These are phyloP conservation scores for Parnassius smintheus DNA, from an alignment of 2,888 invertebrate genomes.

Conservation along the genomic window DNA sequence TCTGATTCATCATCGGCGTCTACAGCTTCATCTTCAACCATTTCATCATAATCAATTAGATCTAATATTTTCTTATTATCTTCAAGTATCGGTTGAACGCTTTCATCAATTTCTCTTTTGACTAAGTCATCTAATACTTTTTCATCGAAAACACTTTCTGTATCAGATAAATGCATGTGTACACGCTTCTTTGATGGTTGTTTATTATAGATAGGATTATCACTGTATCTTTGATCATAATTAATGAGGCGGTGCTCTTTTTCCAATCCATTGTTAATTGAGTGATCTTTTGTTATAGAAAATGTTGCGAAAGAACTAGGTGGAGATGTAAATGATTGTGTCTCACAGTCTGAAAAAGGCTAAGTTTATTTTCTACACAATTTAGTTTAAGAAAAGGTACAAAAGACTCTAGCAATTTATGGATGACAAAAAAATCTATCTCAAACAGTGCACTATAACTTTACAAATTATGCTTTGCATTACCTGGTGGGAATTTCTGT, in stretches of 20 bases:
- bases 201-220: constrained; percentile 30
- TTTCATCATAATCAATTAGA: neutral
- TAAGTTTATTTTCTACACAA: too few relatives aligned
- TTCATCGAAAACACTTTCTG: neutral
- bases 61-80: neutral
- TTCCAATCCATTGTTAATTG: neutral
- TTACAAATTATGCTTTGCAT: too few relatives aligned
- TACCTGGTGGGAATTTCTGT: too few relatives aligned
- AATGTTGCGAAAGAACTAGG: constrained; percentile 49
- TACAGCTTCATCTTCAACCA: constrained; percentile 3
- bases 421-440: too few relatives aligned
- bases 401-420: too few relatives aligned
- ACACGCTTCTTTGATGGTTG: constrained; percentile 36
- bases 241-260: constrained; percentile 41
- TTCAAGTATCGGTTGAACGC: neutral
- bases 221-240: constrained; percentile 21
- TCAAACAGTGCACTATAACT: too few relatives aligned
- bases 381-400: too few relatives aligned
- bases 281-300: constrained; percentile 32
- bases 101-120: constrained; percentile 1
- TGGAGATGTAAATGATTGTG: constrained; percentile 46
- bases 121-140: neutral
- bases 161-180: constrained; percentile 32
- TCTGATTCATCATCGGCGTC: constrained; percentile 18
- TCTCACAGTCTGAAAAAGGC: constrained; percentile 7